phyloP scores from a whole-genome alignment of 2,888 invertebrate species.

The Diogma glabrata region DNA sequence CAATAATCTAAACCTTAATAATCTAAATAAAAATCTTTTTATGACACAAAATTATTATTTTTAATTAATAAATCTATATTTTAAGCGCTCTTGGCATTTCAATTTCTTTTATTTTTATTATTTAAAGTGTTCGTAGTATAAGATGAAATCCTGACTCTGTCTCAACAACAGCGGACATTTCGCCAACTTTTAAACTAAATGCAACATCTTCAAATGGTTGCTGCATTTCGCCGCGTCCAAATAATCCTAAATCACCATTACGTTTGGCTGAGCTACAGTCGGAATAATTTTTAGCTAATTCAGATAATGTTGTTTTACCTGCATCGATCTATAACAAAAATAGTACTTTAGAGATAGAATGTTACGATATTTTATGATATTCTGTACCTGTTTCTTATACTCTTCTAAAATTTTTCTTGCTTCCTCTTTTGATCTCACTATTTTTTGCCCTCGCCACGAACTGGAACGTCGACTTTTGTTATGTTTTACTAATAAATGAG shows the following conservation, averaged over 20 bases:
- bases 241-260: conserved; percentile 90
- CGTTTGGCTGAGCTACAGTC: conserved; percentile 95
- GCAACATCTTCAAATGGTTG: conserved; percentile 95
- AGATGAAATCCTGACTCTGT: conserved; percentile 97
- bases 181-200: conserved; percentile 84
- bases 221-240: conserved; percentile 91
- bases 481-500: conserved; percentile 92
- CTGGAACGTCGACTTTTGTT: conserved; percentile 82
- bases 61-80: too few species aligned
- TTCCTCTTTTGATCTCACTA: conserved; percentile 84
- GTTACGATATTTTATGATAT: background rate
- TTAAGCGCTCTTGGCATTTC: too few species aligned
- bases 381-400: conserved; percentile 28
- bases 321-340: conserved; percentile 47
- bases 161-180: conserved; percentile 81
- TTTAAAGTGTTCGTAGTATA: conserved; percentile 80
- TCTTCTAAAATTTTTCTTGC: conserved; percentile 76
- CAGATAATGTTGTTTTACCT: conserved; percentile 70
- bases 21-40: too few species aligned
- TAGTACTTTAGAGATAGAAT: too few species aligned
- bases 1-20: too few species aligned
- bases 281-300: conserved; percentile 83
- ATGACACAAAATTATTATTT: too few species aligned
- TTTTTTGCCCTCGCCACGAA: conserved; percentile 91
- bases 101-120: too few species aligned